phyloP scores from a whole-genome alignment of 2,113 vertebrate genomes.

The Psilopogon haemacephalus region DNA sequence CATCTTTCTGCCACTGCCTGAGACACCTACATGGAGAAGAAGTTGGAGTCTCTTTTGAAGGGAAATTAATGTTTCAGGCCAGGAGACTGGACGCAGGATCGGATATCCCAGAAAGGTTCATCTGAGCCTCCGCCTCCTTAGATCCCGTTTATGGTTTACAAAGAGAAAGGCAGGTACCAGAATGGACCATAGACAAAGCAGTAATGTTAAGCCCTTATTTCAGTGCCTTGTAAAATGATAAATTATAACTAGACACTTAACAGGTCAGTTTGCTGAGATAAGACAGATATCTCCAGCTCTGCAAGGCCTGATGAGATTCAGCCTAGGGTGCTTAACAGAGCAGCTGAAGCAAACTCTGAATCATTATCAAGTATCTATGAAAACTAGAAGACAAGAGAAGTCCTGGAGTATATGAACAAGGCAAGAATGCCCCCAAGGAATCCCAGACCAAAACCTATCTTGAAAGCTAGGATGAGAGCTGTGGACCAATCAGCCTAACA shows the following conservation, averaged over 20 bases:
- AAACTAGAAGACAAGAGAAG: neutral
- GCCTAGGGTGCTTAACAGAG: neutral
- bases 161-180: neutral
- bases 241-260: neutral
- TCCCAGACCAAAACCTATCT: neutral
- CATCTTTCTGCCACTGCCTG: neutral
- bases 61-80: neutral
- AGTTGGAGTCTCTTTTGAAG: neutral
- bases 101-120: neutral
- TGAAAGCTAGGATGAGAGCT: neutral
- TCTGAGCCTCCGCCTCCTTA: neutral
- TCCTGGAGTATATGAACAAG: neutral
- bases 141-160: neutral
- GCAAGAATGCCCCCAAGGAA: neutral
- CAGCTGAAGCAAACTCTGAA: neutral
- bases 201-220: neutral
- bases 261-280: neutral
- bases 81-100: neutral
- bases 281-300: neutral
- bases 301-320: neutral
- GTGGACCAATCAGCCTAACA: neutral
- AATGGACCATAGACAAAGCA: accelerated
- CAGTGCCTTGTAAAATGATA: neutral
- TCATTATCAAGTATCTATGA: neutral
- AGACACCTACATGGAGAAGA: neutral